Conservation (phyloP, 2,797 vertebrate species). For the Synaphobranchus kaupii region DNA sequence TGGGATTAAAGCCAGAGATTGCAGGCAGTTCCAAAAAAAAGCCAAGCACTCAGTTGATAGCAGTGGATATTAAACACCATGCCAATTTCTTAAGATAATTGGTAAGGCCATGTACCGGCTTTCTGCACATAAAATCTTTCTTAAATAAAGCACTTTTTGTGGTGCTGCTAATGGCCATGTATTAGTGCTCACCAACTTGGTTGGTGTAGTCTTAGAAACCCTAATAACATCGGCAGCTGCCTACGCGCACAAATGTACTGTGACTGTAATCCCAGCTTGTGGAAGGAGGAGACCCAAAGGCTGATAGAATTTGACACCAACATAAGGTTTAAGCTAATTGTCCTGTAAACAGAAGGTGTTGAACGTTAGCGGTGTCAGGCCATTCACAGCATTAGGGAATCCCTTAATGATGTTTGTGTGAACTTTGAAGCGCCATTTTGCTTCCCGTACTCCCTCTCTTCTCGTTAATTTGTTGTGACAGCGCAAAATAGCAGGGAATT, state of each 20-base stretch:
- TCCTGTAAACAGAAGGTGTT: conserved; percentile 12
- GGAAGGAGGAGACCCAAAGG: conserved; percentile 32
- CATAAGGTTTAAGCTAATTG: conserved; percentile 30
- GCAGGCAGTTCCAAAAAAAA: conserved; percentile 7
- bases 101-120: background rate
- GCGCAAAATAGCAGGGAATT: background rate
- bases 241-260: background rate
- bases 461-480: background rate
- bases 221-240: background rate
- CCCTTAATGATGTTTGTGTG: too few relatives aligned
- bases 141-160: conserved; percentile 1
- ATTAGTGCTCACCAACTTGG: conserved; percentile 24
- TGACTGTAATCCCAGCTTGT: background rate
- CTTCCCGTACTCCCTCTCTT: background rate
- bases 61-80: conserved; percentile 9
- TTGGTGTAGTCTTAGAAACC: conserved; percentile 10
- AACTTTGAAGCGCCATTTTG: background rate
- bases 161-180: conserved; percentile 19
- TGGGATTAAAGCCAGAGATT: conserved; percentile 18
- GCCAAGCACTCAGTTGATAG: background rate
- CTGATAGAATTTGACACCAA: conserved; percentile 42
- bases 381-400: background rate
- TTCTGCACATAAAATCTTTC: background rate
- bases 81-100: conserved; percentile 22
- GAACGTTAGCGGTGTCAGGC: background rate